Base-by-base conservation (phyloP, 2,888 invertebrate species). In the Chrysodeixis includens region DNA sequence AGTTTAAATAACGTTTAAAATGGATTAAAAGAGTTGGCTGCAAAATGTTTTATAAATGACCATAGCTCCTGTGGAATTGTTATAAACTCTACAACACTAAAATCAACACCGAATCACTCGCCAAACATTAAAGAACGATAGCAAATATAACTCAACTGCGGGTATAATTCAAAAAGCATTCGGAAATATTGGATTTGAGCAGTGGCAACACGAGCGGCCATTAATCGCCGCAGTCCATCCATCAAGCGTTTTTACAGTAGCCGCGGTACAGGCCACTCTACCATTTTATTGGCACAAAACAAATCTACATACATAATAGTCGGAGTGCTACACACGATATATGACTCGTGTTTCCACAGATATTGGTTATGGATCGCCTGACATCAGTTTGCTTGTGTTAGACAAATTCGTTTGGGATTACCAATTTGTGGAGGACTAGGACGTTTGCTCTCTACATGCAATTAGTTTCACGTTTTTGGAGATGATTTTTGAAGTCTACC, bases 211-310 rank as follows among this genome's bases (percentile, higher is more conserved):
- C 30, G 56, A 40, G 68, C 52, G 54, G 14, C 46, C 78, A 55
- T 73, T 62, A 56, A 30, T 62, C 77, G 74, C 18, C 56, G 35
- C 51, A 30, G 12, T 46, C 62, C 69, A 74, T 74, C 74, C 74
- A 74, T 74, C 74, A 74, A 30, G 26, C 18, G 49, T 77, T 73
- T 76, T 60, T 57, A 51, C 56, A 56, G 56, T 40, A 56, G 59
- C 58, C n/a, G 26, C 56, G 69, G 40, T 6, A 26, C 26, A 26
- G n/a, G 26, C 55, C 58, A 30, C 56, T 30, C 56, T 46, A 18
- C 26, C 18, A 51, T 57, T 74, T 77, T 60, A 77, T 77, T 60
- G 51, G 44, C 40, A 60, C 56, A 44, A 16, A 18, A 65, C 53
- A 60, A 9, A 59, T 35, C 20, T 35, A 20, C 16, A 70, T 60